Evolutionary conservation across 2,888 invertebrate genomes (phyloP), one percentile per base, ranked within the genome.

Genomic region (Acronicta aceris): DNA sequence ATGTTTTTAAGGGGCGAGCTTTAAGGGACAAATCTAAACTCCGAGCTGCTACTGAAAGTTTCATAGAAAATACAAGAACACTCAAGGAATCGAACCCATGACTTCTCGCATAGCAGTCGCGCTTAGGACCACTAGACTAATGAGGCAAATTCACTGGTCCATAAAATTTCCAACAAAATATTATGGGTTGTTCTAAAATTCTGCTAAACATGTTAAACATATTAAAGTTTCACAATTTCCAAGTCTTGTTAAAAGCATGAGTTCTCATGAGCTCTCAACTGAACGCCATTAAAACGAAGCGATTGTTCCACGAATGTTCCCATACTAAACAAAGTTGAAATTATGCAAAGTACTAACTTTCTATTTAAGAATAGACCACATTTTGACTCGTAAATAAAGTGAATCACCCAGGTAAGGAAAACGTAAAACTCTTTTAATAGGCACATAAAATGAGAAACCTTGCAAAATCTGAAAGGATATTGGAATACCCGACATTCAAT

Each of bases 401-500:
- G 56, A 71, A 76, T 57, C 38, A 40, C 10, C 43, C 43, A 54
- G 52, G 53, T 59, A 61, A 59, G 59, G 48, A 52, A 60, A 76
- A 67, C 47, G 52, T 66, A 65, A 66, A 65, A 58, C 59, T 61
- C 58, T 55, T 67, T 65, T 60, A 57, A 67, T 62, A 45, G 58
- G 45, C 62, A 33, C 58, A 63, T 77, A 64, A 61, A 74, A 68
- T 65, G 59, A 70, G 76, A 70, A 71, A 70, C 65, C 71, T 71
- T 65, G 59, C 72, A 75, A 38, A 79, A 70, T 74, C 67, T 75
- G 65, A 71, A 71, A 79, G 70, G 60, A 76, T 76, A 73, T 76
- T 76, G 61, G 56, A 73, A 79, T 79, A 76, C 65, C 59, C 59
- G 66, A 57, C 72, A 68, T 78, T 78, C 71, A 81, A 78, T 81